These are phyloP conservation scores for Mamestra brassicae DNA, from an alignment of 2,888 invertebrate genomes.

Conservation along the genomic window DNA sequence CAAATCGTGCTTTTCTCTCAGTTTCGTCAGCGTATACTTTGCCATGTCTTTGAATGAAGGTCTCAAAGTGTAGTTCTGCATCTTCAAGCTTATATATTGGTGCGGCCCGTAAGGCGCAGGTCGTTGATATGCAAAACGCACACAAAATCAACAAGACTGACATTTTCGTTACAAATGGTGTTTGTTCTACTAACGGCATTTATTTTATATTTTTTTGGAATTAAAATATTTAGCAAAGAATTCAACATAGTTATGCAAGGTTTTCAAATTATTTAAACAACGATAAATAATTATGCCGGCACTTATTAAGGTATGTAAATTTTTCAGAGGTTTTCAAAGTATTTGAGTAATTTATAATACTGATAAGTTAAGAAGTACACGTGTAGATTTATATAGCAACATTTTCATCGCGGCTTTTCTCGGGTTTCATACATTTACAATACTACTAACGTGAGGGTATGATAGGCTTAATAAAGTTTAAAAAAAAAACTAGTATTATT, in stretches of 20 bases:
- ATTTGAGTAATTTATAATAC: neutral
- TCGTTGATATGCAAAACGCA: neutral
- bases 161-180: neutral
- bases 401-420: neutral
- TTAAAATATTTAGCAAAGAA: neutral
- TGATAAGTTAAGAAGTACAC: neutral
- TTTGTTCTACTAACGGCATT: neutral
- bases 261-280: conserved; percentile 6
- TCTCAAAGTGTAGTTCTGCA: conserved; percentile 34
- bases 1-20: conserved; percentile 47
- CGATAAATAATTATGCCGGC: too few relatives aligned
- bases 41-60: conserved; percentile 25
- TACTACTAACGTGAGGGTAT: too few relatives aligned
- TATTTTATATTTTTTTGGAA: neutral
- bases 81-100: conserved; percentile 20
- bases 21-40: conserved; percentile 32
- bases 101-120: neutral
- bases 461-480: too few relatives aligned
- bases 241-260: neutral
- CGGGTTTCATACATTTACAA: neutral
- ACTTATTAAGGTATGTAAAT: neutral
- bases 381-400: neutral
- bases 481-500: too few relatives aligned
- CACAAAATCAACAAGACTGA: neutral
- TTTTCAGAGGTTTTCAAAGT: neutral